phyloP scores from a whole-genome alignment of 2,797 vertebrate genomes.

The Myotis myotis region DNA sequence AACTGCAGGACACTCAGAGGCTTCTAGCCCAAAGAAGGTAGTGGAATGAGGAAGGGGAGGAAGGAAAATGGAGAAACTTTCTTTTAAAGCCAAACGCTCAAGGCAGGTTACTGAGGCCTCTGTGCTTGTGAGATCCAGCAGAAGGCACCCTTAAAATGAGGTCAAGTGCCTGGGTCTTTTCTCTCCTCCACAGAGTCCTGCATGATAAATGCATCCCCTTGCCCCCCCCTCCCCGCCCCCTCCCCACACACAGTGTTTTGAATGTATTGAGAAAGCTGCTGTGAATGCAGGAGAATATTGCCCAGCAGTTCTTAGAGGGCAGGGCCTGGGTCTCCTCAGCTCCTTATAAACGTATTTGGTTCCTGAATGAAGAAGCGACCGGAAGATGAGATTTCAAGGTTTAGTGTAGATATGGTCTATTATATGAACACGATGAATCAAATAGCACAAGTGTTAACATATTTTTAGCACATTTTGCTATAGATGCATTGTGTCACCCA shows the following conservation, averaged over 20 bases:
- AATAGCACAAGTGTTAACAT: background rate
- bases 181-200: background rate
- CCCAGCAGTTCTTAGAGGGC: background rate
- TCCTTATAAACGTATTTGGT: background rate
- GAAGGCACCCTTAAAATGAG: background rate
- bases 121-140: background rate
- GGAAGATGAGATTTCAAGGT: background rate
- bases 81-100: background rate
- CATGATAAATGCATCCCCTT: no score
- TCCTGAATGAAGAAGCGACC: background rate
- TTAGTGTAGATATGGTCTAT: background rate
- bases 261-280: background rate
- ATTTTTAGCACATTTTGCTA: background rate
- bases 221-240: accelerated
- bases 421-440: background rate
- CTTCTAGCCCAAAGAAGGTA: background rate
- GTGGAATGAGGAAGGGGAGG: constrained; percentile 26
- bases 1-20: background rate
- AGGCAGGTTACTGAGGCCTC: background rate
- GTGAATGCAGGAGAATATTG: background rate
- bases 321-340: background rate
- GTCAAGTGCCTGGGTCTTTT: background rate
- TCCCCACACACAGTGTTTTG: background rate
- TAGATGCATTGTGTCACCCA: background rate
- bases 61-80: background rate